phyloP scores from a whole-genome alignment of 1,140 invertebrate genomes.

The Hyposmocoma kahamanoa region DNA sequence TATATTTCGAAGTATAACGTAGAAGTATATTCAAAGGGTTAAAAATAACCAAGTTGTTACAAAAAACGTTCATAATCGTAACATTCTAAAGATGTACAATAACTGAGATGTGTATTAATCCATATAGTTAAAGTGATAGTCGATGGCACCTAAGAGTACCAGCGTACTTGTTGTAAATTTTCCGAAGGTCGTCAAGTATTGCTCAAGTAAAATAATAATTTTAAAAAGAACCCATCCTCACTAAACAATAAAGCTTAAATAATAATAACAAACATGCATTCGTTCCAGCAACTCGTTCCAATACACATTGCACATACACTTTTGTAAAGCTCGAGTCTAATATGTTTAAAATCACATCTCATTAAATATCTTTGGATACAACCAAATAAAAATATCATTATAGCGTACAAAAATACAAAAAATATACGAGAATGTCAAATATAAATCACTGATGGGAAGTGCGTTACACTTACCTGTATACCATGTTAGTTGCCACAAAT shows the following conservation, averaged over 20 bases:
- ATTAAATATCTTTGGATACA: constrained; percentile 71
- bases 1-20: too few relatives aligned
- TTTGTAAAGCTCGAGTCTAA: constrained; percentile 62
- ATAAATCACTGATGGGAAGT: constrained; percentile 19
- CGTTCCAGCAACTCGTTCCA: constrained; percentile 26
- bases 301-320: constrained; percentile 54
- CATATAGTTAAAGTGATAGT: too few relatives aligned
- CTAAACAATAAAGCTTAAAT: constrained; percentile 18
- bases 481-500: constrained; percentile 3
- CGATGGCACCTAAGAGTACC: too few relatives aligned
- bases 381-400: constrained; percentile 64
- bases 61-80: background rate
- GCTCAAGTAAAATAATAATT: too few relatives aligned
- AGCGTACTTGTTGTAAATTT: too few relatives aligned
- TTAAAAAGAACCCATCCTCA: background rate
- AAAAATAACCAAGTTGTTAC: too few relatives aligned
- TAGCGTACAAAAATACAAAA: constrained; percentile 68
- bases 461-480: constrained; percentile 16
- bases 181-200: too few relatives aligned
- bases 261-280: constrained; percentile 52
- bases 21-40: too few relatives aligned
- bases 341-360: constrained; percentile 66
- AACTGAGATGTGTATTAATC: background rate
- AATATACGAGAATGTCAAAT: constrained; percentile 61
- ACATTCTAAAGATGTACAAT: background rate